Evolutionary conservation across 2,797 vertebrate species (phyloP), one percentile per base, ranked within the genome.

Genomic region (Crocidura indochinensis): DNA sequence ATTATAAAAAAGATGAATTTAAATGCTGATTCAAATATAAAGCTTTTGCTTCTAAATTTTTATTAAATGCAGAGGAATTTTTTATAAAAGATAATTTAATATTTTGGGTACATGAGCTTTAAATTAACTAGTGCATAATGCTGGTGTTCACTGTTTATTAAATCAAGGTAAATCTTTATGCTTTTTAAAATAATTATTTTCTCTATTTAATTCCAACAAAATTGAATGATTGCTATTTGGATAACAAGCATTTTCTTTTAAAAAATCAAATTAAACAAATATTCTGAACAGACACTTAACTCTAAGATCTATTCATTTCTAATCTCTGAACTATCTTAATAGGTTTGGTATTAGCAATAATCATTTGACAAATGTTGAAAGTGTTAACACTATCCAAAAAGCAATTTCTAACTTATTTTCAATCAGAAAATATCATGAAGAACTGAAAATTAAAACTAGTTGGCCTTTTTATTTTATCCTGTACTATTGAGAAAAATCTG

Each of bases 141-240:
- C 60, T 22, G 49, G 47, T 91, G 11, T 73, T 96, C 65, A 80
- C 26, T 84, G 3, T 79, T 88, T 91, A 95, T 20, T 51, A 88
- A 96, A 91, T 95, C 82, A 94, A 92, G 93, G 74, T 64, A 64
- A 96, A 94, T 90, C 84, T 93, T 31, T 87, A 79, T 53, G 78
- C 24, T 65, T 31, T 96, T 76, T 72, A 90, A 91, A 74, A 95
- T 96, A 92, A 96, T 94, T 93, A 51, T 95, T 91, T 97, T 76
- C 72, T 95, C 67, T 20, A 81, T 96, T 95, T 96, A 93, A 76
- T 94, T 56, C 91, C 65, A 95, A 67, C 73, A 84, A 67, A 81
- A 80, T 8, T 0, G 72, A 82, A 95, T 94, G 62, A 95, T 94
- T 96, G 94, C 60, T 91, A 95, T 93, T 85, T 96, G 79, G 87